These are phyloP conservation scores for Gorsachius goisagi DNA, from an alignment of 2,113 vertebrate genomes.

Conservation along the genomic window DNA sequence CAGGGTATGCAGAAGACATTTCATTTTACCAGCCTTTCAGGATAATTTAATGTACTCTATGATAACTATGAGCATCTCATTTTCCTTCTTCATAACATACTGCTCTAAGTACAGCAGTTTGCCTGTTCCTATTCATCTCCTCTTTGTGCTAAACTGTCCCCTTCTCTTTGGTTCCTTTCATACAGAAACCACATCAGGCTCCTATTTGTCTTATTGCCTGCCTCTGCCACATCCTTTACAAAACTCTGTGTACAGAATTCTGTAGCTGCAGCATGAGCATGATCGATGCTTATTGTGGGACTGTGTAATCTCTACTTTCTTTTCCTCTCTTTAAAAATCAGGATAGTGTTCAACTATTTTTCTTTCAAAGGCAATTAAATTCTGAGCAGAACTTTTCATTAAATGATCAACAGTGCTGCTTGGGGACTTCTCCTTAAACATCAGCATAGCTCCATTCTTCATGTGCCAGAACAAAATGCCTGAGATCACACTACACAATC, in stretches of 20 bases:
- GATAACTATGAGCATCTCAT: neutral
- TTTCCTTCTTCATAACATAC: neutral
- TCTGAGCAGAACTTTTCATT: slow-evolving; percentile 47
- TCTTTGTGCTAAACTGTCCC: neutral
- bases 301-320: neutral
- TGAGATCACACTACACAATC: neutral
- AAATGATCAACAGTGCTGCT: slow-evolving; percentile 28
- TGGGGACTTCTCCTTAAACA: slow-evolving; percentile 22
- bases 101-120: neutral
- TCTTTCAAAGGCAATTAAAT: slow-evolving; percentile 29
- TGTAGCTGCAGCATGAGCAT: neutral
- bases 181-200: neutral
- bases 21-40: neutral
- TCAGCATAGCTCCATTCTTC: neutral
- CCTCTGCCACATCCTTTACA: neutral
- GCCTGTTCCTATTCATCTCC: neutral
- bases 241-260: neutral
- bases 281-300: slow-evolving; percentile 25
- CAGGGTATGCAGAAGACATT: neutral
- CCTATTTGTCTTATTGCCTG: slow-evolving; percentile 30
- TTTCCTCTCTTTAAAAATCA: slow-evolving; percentile 26
- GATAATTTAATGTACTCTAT: neutral
- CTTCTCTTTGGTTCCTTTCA: slow-evolving; percentile 5
- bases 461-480: neutral
- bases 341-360: neutral